Base-by-base conservation (phyloP, 2,797 vertebrate species). In the Phrynocephalus forsythii region DNA sequence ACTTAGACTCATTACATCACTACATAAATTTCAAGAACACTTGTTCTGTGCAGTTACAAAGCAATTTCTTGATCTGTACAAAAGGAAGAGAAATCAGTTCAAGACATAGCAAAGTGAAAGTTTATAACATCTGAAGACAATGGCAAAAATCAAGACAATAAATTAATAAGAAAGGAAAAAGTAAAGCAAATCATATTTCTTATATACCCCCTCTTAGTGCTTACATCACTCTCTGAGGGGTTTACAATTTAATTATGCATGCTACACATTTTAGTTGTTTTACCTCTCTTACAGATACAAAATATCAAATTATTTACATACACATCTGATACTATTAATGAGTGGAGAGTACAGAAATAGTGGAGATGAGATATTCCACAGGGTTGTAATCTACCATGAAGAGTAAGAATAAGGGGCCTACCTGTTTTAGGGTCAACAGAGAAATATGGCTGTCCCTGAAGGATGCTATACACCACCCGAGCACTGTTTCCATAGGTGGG, bases 391-490 rank as follows among this genome's bases (percentile, higher is more conserved):
- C 18, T 48, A 26, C 30, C 10, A 68, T 28, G 3, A 33, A 67
- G 2, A 67, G n/a, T 30, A 38, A 50, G 77, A 33, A 69, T 15
- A 56, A 79, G 11, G 26, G 3, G 4, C 94, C 2, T 71, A 99
- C 99, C 99, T 96, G 98, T 99, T 97, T 99, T 99, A 81, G 99
- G 98, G 93, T 99, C 99, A 80, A 99, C 98, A 0, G 99, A 99
- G 96, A 99, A 99, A 95, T 99, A 99, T 88, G 99, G 99, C 94
- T 99, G 99, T 95, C 99, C 99, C 94, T 99, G 98, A 81, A 99
- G 98, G 94, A 99, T 99, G 84, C 99, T 99, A 96, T 99, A 99
- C 80, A 99, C 98, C 81, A 99, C 98, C 28, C 98, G 97, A 60
- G 99, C 99, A 0, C 99, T 99, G 94, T 99, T 99, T 94, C 99